Conservation (phyloP, 2,888 invertebrate genomes). For the Druceiella hillmani region DNA sequence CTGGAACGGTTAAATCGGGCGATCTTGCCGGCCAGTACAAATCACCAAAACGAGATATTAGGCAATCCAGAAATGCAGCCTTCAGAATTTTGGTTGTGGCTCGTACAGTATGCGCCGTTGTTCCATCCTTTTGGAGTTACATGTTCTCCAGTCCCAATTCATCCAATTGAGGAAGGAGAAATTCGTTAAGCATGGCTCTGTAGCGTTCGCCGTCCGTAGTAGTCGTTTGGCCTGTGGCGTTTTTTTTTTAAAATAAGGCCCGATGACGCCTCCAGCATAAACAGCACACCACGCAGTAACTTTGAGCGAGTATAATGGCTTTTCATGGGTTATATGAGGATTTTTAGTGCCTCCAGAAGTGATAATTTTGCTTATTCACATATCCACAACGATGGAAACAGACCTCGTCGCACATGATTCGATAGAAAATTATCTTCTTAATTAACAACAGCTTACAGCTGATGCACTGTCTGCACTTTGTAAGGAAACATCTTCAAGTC, state of each 20-base stretch:
- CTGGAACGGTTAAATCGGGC: background rate
- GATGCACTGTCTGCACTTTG: constrained; percentile 1
- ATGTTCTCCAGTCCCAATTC: background rate
- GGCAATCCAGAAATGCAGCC: constrained; percentile 15
- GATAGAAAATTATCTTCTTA: constrained; percentile 1
- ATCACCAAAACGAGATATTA: constrained; percentile 19
- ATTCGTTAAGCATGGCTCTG: constrained; percentile 3
- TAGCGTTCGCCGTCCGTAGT: too few relatives aligned
- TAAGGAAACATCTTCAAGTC: constrained; percentile 1
- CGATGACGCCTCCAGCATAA: constrained; percentile 7
- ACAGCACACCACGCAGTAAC: constrained; percentile 12
- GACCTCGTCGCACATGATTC: constrained; percentile 2
- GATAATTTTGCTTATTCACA: constrained; percentile 13
- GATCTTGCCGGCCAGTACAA: constrained; percentile 13
- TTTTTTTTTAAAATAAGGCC: background rate
- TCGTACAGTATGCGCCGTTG: background rate
- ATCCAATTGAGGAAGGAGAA: background rate
- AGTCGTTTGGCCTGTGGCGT: too few relatives aligned
- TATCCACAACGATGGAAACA: background rate
- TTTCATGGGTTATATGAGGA: constrained; percentile 16
- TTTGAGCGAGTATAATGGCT: constrained; percentile 16
- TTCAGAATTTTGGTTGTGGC: background rate
- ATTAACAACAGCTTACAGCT: background rate
- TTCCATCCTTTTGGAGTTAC: background rate
- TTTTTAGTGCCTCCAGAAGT: constrained; percentile 17